Evolutionary conservation across 2,797 vertebrate genomes (phyloP), one percentile per base, ranked within the genome.

Genomic region (Pangasius mekongensis): DNA sequence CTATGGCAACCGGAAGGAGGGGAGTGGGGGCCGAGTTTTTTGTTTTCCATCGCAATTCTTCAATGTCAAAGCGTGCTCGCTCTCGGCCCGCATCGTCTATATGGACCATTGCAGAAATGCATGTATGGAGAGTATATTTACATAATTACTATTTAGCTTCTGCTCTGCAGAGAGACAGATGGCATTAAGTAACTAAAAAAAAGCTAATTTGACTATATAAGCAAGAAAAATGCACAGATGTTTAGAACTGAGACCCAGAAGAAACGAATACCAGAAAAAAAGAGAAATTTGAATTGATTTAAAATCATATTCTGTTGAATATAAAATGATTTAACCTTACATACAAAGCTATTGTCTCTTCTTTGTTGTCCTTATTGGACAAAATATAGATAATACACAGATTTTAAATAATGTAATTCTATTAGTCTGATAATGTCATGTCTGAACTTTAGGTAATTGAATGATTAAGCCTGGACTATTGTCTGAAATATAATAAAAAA

Each of bases 1-100:
- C 86, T 90, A 91, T 90, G 89, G 90, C 91, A 92, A 92, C 92
- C 87, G 2, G 56, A 71, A 88, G 73, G 39, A 86, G 86, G 83
- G 87, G 83, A 69, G 84, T 80, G 76, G 62, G 43, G 87, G 74
- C 54, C 2, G 58, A 91, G 86, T 84, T 84, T 84, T 84, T 87
- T 89, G 86, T 90, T 91, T 90, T 87, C 64, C 77, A 85, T 89
- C 73, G n/a, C 89, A 90, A 86, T 89, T 89, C 88, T 74, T 91
- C 73, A 86, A 85, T 87, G 85, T 85, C 76, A 87, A 74, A 49
- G 52, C 24, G 4, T 78, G 43, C 52, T 87, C 18, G 33, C 85
- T 71, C 1, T 3, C 1, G 39, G 52, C 62, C 54, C 74, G 3
- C 8, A 2, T 33, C 66, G n/a, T 84, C 52, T 78, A 24, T 64